phyloP scores from a whole-genome alignment of 2,113 vertebrate species.

The Notothenia rossii region DNA sequence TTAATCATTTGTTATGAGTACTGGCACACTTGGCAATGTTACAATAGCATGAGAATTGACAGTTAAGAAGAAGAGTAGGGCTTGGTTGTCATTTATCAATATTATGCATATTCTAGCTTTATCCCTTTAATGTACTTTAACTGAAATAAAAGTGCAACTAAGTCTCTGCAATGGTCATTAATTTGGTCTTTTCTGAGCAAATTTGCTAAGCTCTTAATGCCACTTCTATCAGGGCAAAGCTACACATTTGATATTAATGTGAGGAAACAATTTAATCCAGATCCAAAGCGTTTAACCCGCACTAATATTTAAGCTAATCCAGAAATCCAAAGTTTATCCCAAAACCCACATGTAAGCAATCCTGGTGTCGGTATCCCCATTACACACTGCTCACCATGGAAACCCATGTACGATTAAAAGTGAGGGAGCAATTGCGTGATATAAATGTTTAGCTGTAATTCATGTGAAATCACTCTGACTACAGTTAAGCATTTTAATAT shows the following conservation, averaged over 20 bases:
- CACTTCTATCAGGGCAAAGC: slow-evolving; percentile 59
- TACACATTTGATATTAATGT: slow-evolving; percentile 70
- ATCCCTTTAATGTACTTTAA: slow-evolving; percentile 64
- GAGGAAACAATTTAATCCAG: slow-evolving; percentile 73
- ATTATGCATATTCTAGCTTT: slow-evolving; percentile 53
- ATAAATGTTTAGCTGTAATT: slow-evolving; percentile 59
- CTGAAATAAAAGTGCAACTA: slow-evolving; percentile 18
- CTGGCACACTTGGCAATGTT: neutral
- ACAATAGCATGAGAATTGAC: neutral
- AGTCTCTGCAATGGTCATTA: slow-evolving; percentile 54
- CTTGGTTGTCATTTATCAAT: slow-evolving; percentile 48
- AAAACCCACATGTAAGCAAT: slow-evolving; percentile 79
- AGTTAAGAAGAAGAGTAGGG: neutral
- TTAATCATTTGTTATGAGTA: neutral
- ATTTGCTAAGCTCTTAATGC: slow-evolving; percentile 77
- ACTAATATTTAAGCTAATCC: slow-evolving; percentile 78
- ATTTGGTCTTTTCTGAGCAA: slow-evolving; percentile 52
- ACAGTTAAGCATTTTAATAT: slow-evolving; percentile 45
- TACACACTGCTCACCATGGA: slow-evolving; percentile 16
- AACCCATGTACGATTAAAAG: slow-evolving; percentile 48
- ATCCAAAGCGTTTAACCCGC: slow-evolving; percentile 67
- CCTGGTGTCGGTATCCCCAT: slow-evolving; percentile 24
- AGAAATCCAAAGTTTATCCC: slow-evolving; percentile 75
- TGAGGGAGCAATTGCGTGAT: slow-evolving; percentile 29
- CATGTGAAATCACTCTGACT: slow-evolving; percentile 56